Evolutionary conservation across 1,140 invertebrate species (phyloP), one percentile per base, ranked within the genome.

Genomic region (Drosophila kanapiae): DNA sequence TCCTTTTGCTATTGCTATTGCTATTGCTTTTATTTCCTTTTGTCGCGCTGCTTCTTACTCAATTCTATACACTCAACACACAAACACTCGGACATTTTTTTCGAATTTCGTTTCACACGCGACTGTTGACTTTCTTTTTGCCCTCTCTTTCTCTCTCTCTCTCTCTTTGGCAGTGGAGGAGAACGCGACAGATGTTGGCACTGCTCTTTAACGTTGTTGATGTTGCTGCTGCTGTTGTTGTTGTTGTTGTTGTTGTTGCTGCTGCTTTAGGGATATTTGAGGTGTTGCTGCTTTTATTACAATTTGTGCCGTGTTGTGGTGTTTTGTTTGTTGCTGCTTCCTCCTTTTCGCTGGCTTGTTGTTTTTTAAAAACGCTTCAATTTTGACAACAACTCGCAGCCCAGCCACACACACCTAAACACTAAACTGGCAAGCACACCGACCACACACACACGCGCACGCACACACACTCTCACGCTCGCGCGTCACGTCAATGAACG

Each of bases 401-500:
- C 48, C 71, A 78, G 57, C 45, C 68, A 78, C 65, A 64, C 78
- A 67, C 60, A 51, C 75, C 53, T 56, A 74, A 59, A 78, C 58
- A 56, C 69, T 47, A 45, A 54, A 51, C 38, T 38, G 47, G 58
- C 61, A 64, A 69, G 63, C 63, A 45, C 65, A 76, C 63, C 59
- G 51, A 69, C 49, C 37, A 68, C 60, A 64, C 67, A 76, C 61
- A 56, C 54, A 64, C 76, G 49, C 58, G 47, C 74, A 37, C 56
- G 38, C 53, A 67, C 75, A 60, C 43, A 64, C 58, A 84, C 82
- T 78, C 61, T 61, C 69, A 78, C 84, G 65, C 84, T 75, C 80
- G 65, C 84, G 85, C 84, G 84, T 87, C 84, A 87, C 84, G 84
- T 87, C 84, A 87, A 87, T 87, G 84, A 87, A 87, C 84, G 84